phyloP scores from a whole-genome alignment of 2,888 invertebrate genomes.

The Apamea monoglypha region DNA sequence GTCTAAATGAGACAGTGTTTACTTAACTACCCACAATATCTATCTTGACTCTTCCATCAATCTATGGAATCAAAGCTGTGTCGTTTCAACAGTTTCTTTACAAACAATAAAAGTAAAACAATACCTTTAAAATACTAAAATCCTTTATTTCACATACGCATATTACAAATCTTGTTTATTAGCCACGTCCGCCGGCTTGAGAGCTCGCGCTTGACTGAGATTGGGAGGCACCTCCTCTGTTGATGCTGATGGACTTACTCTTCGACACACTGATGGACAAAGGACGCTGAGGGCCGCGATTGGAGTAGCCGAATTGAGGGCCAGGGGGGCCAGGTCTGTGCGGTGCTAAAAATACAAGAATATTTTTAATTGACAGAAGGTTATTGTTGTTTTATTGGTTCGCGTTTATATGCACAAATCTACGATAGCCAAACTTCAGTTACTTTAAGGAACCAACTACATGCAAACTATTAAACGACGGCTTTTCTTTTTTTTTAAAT shows the following conservation, averaged over 20 bases:
- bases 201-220: constrained; percentile 54
- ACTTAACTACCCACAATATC: no score
- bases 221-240: constrained; percentile 60
- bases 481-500: background rate
- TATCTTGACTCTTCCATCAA: no score
- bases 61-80: background rate
- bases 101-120: constrained; percentile 11
- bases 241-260: constrained; percentile 73
- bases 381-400: background rate
- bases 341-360: constrained; percentile 27
- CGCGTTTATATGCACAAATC: background rate
- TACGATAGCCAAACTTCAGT: background rate
- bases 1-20: no score
- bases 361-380: background rate
- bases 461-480: background rate
- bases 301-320: background rate
- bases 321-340: background rate
- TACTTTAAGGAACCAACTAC: background rate
- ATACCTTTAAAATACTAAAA: background rate
- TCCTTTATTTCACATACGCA: background rate
- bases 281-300: constrained; percentile 10
- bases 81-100: background rate
- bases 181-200: constrained; percentile 39
- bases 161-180: constrained; percentile 15
- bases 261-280: constrained; percentile 72